These are phyloP conservation scores for Actinostola sp. DNA, from an alignment of 92 coral and sea anemone species.

Conservation along the genomic window DNA sequence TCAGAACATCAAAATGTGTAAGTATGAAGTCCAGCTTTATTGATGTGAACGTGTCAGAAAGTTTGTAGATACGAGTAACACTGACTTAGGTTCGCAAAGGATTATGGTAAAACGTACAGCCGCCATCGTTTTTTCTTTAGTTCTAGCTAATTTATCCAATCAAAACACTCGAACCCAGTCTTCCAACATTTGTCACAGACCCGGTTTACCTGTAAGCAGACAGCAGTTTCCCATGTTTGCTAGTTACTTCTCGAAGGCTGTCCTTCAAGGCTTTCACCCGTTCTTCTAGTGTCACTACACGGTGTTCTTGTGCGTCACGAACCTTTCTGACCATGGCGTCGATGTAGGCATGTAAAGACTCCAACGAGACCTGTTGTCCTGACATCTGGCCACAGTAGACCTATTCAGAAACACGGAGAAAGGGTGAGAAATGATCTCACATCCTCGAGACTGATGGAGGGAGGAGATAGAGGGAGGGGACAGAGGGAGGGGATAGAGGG, in stretches of 20 bases:
- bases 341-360: slow-evolving; percentile 72
- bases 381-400: slow-evolving; percentile 60
- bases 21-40: no score
- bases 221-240: slow-evolving; percentile 64
- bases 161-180: no score
- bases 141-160: no score
- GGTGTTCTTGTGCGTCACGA: slow-evolving; percentile 71
- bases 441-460: neutral
- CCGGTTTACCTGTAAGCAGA: slow-evolving; percentile 74
- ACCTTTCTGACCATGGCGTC: slow-evolving; percentile 80
- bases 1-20: no score
- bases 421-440: neutral
- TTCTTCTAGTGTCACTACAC: slow-evolving; percentile 56
- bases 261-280: slow-evolving; percentile 62
- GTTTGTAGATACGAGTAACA: no score
- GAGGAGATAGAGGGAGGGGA: neutral
- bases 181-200: neutral
- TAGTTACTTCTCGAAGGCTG: slow-evolving; percentile 42
- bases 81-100: no score
- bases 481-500: no score
- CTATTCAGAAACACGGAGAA: slow-evolving; percentile 35
- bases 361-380: slow-evolving; percentile 61
- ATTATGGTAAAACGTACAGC: no score
- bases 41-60: no score
- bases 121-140: no score